Conservation (phyloP, 2,113 vertebrate species). For the Grantiella picta region DNA sequence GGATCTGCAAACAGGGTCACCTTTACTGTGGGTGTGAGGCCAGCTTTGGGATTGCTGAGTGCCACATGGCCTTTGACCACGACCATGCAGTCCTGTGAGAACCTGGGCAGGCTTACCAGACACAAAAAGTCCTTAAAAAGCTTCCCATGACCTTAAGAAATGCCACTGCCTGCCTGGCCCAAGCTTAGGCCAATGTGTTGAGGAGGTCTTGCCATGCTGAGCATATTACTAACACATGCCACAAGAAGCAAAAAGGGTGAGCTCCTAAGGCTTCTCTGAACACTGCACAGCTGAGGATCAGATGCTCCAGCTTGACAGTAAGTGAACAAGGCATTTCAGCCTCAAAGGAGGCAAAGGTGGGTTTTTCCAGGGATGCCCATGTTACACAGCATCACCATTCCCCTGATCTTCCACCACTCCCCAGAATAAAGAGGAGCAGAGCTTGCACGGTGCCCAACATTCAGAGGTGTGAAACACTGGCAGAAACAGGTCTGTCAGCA, state of each 20-base stretch:
- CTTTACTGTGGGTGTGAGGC: background rate
- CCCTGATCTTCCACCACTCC: background rate
- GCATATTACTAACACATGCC: background rate
- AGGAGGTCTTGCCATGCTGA: background rate
- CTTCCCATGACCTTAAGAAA: background rate
- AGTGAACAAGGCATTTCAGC: background rate
- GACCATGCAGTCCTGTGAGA: background rate
- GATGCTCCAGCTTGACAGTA: background rate
- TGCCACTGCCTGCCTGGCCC: background rate
- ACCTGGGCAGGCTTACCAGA: background rate
- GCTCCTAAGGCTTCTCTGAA: background rate
- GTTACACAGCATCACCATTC: background rate
- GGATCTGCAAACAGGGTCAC: background rate
- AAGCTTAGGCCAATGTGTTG: background rate
- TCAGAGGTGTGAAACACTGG: background rate
- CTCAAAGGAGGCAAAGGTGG: background rate
- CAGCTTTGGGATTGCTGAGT: background rate
- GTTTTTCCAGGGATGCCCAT: background rate
- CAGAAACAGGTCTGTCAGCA: background rate
- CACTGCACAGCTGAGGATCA: background rate
- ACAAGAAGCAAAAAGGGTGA: background rate
- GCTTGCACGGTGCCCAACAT: accelerated
- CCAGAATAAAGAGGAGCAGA: background rate
- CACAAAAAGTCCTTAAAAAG: background rate
- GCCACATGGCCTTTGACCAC: background rate